A percentile compares a stretch with the other conserved stretches of the same genome.
Conservation (phyloP, 1,140 invertebrate species). For the Oryctes rhinoceros region DNA sequence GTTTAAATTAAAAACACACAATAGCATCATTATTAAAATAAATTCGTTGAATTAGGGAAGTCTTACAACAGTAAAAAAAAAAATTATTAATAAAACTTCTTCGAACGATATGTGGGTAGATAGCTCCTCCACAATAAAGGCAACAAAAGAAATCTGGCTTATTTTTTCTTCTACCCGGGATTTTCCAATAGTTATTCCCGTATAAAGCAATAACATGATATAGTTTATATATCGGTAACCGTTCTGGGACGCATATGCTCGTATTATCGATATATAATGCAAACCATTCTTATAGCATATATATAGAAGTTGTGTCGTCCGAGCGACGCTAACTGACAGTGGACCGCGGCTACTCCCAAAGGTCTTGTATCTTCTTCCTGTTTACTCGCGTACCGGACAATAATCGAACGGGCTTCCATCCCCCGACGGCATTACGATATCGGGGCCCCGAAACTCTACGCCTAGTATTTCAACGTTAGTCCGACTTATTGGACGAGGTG, state of each 20-base stretch:
- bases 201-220: conserved; percentile 28
- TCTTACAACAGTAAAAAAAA: too few relatives aligned
- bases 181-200: background rate
- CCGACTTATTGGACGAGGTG: conserved; percentile 42
- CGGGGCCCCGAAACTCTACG: conserved; percentile 39
- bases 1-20: too few relatives aligned
- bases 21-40: too few relatives aligned
- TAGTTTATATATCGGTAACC: conserved; percentile 14
- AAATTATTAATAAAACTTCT: too few relatives aligned
- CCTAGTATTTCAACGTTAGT: conserved; percentile 34
- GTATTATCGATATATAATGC: conserved; percentile 37
- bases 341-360: conserved; percentile 36
- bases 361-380: conserved; percentile 44
- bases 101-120: too few relatives aligned
- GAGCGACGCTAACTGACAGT: conserved; percentile 21
- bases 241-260: conserved; percentile 21
- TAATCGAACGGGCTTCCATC: conserved; percentile 43
- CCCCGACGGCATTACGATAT: conserved; percentile 44
- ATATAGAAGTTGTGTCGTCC: conserved; percentile 17
- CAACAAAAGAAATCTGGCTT: conserved; percentile 17
- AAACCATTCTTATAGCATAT: conserved; percentile 28
- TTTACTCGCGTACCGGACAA: conserved; percentile 45
- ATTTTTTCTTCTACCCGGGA: background rate
- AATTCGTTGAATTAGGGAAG: too few relatives aligned
- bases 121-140: background rate